Evolutionary conservation across 2,888 invertebrate genomes (phyloP).

Genomic region (Acleris cristana): DNA sequence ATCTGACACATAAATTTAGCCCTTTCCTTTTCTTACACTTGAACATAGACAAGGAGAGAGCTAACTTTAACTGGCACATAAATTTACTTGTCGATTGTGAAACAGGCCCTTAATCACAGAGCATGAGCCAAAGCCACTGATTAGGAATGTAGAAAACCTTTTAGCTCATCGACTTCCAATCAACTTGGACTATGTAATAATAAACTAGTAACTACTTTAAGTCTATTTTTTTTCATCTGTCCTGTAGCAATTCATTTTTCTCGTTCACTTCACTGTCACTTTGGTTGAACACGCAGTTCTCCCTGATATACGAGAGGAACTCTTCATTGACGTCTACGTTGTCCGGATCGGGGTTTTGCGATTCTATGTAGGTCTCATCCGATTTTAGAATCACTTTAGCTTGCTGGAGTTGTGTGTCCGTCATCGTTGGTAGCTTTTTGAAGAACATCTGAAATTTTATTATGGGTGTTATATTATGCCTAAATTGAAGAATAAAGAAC

Average conservation of each 20-base stretch:
- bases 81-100: too few species aligned
- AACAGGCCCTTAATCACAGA: too few species aligned
- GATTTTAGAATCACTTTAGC: constrained; percentile 56
- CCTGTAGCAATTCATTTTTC: constrained; percentile 5
- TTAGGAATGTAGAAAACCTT: too few species aligned
- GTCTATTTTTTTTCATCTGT: neutral
- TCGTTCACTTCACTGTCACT: neutral
- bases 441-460: constrained; percentile 73
- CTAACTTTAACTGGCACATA: too few species aligned
- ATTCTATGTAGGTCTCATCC: constrained; percentile 35
- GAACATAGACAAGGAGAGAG: too few species aligned
- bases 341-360: neutral
- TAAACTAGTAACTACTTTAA: neutral
- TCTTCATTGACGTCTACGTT: constrained; percentile 26
- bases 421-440: constrained; percentile 63
- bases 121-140: too few species aligned
- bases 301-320: constrained; percentile 21
- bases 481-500: too few species aligned
- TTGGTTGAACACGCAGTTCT: constrained; percentile 1
- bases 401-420: constrained; percentile 54
- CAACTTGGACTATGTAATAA: too few species aligned
- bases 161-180: too few species aligned
- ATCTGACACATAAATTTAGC: too few species aligned
- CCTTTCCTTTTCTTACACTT: too few species aligned
- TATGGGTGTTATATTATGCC: too few species aligned